Percentiles rank a stretch among this genome's conserved stretches.
Evolutionary conservation across 2,888 invertebrate genomes (phyloP).

Genomic region (Orthosia cruda): DNA sequence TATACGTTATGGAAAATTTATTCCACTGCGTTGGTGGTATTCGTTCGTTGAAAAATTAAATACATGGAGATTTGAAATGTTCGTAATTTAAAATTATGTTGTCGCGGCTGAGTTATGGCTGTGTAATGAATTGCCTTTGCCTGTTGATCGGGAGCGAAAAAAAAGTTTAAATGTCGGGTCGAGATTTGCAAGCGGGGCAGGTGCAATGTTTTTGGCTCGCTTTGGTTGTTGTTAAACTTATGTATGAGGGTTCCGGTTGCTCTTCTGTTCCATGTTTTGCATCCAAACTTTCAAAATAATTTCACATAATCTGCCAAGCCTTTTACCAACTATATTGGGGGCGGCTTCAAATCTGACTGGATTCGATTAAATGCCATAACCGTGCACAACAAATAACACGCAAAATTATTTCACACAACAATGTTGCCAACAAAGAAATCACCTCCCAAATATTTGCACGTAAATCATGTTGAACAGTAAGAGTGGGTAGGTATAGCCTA

Average conservation of each 20-base stretch:
- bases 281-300: neutral
- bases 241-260: no score
- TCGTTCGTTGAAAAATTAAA: conserved; percentile 60
- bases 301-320: neutral
- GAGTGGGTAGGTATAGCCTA: conserved; percentile 62
- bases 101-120: conserved; percentile 63
- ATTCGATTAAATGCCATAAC: no score
- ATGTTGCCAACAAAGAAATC: conserved; percentile 59
- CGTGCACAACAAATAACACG: neutral
- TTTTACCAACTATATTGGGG: neutral
- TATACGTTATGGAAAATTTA: conserved; percentile 82
- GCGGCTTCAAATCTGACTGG: neutral
- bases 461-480: conserved; percentile 61
- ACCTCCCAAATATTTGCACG: conserved; percentile 67
- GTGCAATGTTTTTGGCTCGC: conserved; percentile 38
- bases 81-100: conserved; percentile 63
- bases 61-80: conserved; percentile 56
- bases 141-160: conserved; percentile 52
- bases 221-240: conserved; percentile 2
- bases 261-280: neutral
- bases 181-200: conserved; percentile 49
- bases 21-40: conserved; percentile 73
- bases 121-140: conserved; percentile 61
- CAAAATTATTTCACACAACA: conserved; percentile 33
- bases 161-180: conserved; percentile 49